phyloP scores from a whole-genome alignment of 2,113 vertebrate species.

The Hemiscyllium ocellatum region DNA sequence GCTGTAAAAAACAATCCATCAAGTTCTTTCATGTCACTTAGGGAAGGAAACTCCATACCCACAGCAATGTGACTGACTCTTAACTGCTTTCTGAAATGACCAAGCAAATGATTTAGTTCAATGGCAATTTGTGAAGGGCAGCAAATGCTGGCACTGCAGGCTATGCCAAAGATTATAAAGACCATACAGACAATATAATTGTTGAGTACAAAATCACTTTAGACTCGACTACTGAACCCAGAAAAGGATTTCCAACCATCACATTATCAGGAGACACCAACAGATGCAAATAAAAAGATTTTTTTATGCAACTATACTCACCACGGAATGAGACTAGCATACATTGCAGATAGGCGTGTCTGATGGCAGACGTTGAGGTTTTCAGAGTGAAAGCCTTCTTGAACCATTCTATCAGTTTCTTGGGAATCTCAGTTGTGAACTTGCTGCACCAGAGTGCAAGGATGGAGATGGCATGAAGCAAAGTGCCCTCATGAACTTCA shows the following conservation, averaged over 20 bases:
- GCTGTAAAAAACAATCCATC: too few species aligned
- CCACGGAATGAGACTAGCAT: slow-evolving; percentile 87
- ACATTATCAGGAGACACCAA: background rate
- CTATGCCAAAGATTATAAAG: too few species aligned
- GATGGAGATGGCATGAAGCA: slow-evolving; percentile 81
- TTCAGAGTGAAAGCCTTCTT: slow-evolving; percentile 92
- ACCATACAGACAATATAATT: background rate
- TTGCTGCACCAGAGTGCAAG: slow-evolving; percentile 84
- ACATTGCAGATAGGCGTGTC: slow-evolving; percentile 87
- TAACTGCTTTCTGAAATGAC: too few species aligned
- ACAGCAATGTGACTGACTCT: too few species aligned
- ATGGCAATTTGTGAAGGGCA: too few species aligned
- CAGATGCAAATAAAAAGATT: background rate
- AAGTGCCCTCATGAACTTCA: slow-evolving; percentile 83
- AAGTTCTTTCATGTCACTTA: too few species aligned
- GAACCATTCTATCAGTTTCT: slow-evolving; percentile 77
- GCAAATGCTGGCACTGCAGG: too few species aligned
- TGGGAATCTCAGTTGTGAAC: slow-evolving; percentile 75
- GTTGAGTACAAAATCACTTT: background rate
- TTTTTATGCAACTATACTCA: slow-evolving; percentile 48
- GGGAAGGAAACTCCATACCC: too few species aligned
- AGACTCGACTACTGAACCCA: background rate
- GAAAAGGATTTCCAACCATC: background rate
- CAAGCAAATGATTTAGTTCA: too few species aligned
- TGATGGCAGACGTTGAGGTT: slow-evolving; percentile 79